A percentile compares a stretch with the other conserved stretches of the same genome.
Evolutionary conservation across 2,888 invertebrate genomes (phyloP).

Genomic region (Pyralis farinalis): DNA sequence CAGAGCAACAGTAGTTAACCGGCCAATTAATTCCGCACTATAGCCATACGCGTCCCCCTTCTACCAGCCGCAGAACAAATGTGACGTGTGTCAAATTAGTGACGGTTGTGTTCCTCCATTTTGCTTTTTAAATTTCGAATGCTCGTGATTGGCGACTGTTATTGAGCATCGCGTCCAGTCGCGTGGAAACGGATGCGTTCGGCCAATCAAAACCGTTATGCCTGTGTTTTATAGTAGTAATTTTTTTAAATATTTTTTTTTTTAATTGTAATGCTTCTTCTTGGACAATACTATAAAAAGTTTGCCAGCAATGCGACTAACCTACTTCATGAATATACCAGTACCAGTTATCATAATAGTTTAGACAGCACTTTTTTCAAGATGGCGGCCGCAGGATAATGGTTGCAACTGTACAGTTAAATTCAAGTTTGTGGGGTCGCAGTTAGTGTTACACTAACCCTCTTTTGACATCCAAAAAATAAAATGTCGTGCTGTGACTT

Average conservation of each 20-base stretch:
- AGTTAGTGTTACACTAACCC: too few relatives aligned
- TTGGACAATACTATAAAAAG: too few relatives aligned
- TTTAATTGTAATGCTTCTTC: too few relatives aligned
- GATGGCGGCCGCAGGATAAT: too few relatives aligned
- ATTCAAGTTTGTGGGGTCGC: too few relatives aligned
- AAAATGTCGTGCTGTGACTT: too few relatives aligned
- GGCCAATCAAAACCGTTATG: conserved; percentile 28
- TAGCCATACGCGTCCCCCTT: conserved; percentile 27
- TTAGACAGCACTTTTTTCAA: too few relatives aligned
- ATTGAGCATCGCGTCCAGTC: conserved; percentile 49
- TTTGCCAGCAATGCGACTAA: too few relatives aligned
- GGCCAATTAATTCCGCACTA: conserved; percentile 47
- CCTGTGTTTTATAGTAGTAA: neutral
- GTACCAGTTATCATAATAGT: too few relatives aligned
- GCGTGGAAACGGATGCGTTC: conserved; percentile 44
- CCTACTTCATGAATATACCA: too few relatives aligned
- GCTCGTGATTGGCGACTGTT: conserved; percentile 67
- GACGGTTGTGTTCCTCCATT: conserved; percentile 62
- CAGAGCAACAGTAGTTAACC: conserved; percentile 17
- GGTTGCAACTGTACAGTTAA: too few relatives aligned
- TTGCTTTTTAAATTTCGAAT: conserved; percentile 69
- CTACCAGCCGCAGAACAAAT: conserved; percentile 56
- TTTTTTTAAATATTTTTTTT: neutral
- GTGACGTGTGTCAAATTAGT: conserved; percentile 75
- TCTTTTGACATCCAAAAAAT: too few relatives aligned